Percentiles rank a stretch among this genome's conserved stretches.
These are phyloP conservation scores for Rhinoderma darwinii DNA, from an alignment of 2,113 vertebrate genomes.

Conservation along the genomic window DNA sequence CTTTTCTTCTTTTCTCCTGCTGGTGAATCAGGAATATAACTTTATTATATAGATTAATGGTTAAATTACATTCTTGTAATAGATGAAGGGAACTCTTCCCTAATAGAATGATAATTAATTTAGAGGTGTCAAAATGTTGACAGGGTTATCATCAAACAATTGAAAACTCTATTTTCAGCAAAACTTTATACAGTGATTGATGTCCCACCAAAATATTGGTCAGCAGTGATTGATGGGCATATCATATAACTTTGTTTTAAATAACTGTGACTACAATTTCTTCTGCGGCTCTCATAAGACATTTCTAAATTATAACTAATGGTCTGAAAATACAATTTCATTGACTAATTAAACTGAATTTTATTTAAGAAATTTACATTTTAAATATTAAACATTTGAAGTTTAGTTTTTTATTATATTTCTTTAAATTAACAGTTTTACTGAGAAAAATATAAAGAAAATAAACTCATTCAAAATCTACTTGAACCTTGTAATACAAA, in stretches of 20 bases:
- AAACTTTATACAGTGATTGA: constrained; percentile 54
- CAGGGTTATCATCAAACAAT: constrained; percentile 50
- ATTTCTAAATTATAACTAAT: constrained; percentile 47
- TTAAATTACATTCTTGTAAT: constrained; percentile 43
- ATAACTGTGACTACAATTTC: constrained; percentile 38
- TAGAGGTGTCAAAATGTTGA: constrained; percentile 48
- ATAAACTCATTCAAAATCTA: background rate
- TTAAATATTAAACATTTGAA: background rate
- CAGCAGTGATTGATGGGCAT: constrained; percentile 45
- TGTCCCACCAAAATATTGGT: constrained; percentile 50
- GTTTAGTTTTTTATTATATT: background rate
- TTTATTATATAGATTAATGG: constrained; percentile 50
- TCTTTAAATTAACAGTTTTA: background rate
- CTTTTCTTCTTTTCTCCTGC: constrained; percentile 10
- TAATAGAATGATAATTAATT: constrained; percentile 47
- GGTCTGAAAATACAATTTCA: constrained; percentile 17
- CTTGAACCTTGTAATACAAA: background rate
- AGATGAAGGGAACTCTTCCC: constrained; percentile 22
- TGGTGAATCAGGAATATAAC: constrained; percentile 15
- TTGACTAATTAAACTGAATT: constrained; percentile 12
- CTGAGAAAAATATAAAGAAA: background rate
- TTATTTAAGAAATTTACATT: background rate
- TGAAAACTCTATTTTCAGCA: constrained; percentile 51
- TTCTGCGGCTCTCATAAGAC: constrained; percentile 9
- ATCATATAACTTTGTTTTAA: constrained; percentile 45